Conservation (phyloP, 2,797 vertebrate genomes). For the Cyprinella venusta region DNA sequence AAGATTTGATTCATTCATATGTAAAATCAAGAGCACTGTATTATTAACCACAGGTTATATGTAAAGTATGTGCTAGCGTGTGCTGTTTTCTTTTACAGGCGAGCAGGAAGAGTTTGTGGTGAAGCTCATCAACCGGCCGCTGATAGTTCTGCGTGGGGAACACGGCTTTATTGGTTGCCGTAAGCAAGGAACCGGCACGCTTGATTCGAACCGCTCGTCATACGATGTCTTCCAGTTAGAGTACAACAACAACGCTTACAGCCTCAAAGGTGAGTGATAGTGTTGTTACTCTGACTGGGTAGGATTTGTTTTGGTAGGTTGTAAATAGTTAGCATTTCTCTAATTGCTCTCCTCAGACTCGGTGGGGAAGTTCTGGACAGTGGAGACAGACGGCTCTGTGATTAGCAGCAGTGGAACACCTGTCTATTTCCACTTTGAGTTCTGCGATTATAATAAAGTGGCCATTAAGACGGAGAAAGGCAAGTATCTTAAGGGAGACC, state of each 20-base stretch:
- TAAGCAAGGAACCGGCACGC: conserved; percentile 84
- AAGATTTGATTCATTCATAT: background rate
- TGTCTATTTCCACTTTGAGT: conserved; percentile 92
- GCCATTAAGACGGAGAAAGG: conserved; percentile 87
- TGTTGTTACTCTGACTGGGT: background rate
- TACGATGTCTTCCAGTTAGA: conserved; percentile 95
- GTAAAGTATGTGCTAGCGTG: background rate
- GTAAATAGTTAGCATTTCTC: background rate
- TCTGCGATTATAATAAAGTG: conserved; percentile 95
- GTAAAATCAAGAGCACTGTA: background rate
- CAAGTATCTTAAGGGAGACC: conserved; percentile 95
- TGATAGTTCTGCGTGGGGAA: conserved; percentile 93
- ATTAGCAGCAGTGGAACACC: conserved; percentile 86
- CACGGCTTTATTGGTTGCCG: conserved; percentile 95
- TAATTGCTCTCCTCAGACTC: conserved; percentile 78
- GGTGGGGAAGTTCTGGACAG: conserved; percentile 92
- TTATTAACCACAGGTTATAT: background rate
- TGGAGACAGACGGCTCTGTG: conserved; percentile 84
- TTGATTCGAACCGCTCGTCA: conserved; percentile 93
- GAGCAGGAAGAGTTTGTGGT: conserved; percentile 91
- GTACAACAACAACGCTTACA: conserved; percentile 89
- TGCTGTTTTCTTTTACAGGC: conserved; percentile 68
- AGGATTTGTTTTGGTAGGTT: background rate
- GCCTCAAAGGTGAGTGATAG: conserved; percentile 83
- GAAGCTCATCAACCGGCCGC: conserved; percentile 96